Base-by-base conservation (phyloP, 30 jellyfish, hydroid and myxozoan species). In the Pseudorhiza aurosa region DNA sequence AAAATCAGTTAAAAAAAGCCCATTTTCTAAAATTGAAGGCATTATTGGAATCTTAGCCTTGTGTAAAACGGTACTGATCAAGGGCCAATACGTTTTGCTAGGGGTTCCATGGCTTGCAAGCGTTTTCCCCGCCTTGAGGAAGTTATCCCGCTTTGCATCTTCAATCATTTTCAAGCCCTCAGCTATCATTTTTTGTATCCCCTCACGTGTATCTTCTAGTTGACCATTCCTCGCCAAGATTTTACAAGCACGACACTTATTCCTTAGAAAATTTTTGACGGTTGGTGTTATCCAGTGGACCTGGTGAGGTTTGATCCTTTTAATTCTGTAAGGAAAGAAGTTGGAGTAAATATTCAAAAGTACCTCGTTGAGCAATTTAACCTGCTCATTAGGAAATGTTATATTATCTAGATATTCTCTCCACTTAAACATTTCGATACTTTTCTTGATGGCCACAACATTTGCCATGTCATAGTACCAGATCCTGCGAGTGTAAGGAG, bases 41-140 rank as follows among this genome's bases (percentile, higher is more conserved):
- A 85, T 73, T 60, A 37, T 72, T 8, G 96, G 89, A 68, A 71
- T 71, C 77, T 85, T 85, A 42, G 79, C 85, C 64, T 72, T 85
- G 35, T 85, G 45, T 27, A 85, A 45, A 46, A 85, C 82, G 33
- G 77, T 60, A 59, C 58, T 85, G 31, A 85, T 58, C 35, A 74
- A 68, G 51, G 88, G 59, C 96, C 89, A 85, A 59, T 85, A 85
- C 36, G 82, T 85, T 75, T 73, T 85, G 42, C 83, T 58, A 65
- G 88, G 33, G 62, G 83, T 72, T 64, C 83, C 72, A 37, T 63
- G 89, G 67, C 46, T 75, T 19, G 85, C 86, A 33, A 72, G 49
- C 37, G 87, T 83, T 26, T 71, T 45, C 65, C 95, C 95, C 50
- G 63, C 75, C 65, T 59, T 83, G 32, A 44, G 77, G n/a, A 85